A percentile compares a stretch with the other conserved stretches of the same genome.
These are phyloP conservation scores for Chrysoperla carnea DNA, from an alignment of 1,140 invertebrate species.

Conservation along the genomic window DNA sequence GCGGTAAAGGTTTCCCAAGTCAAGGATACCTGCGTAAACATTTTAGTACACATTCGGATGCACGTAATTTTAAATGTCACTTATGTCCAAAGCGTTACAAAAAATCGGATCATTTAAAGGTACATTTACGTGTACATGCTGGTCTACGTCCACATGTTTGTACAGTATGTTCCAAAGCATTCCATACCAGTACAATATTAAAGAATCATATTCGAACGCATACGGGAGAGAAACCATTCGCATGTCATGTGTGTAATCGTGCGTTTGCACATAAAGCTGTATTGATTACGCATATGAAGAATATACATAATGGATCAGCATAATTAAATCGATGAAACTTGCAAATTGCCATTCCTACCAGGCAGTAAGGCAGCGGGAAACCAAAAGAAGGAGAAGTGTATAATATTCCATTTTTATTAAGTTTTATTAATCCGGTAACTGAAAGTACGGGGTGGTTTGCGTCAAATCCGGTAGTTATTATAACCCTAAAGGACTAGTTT, in stretches of 20 bases:
- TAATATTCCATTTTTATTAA: too few species aligned
- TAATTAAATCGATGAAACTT: not conserved
- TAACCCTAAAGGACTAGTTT: too few species aligned
- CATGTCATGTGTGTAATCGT: not conserved
- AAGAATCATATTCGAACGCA: conserved; percentile 2
- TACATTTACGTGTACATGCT: conserved; percentile 9
- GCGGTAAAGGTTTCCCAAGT: not conserved
- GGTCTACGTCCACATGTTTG: conserved; percentile 8
- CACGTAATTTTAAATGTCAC: not conserved
- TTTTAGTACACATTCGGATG: not conserved
- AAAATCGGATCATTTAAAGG: not conserved
- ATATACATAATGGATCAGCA: not conserved
- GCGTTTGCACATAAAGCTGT: not conserved
- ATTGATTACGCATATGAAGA: not conserved
- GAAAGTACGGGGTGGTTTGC: too few species aligned
- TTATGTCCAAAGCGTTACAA: not conserved
- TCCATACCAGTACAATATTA: conserved; percentile 8
- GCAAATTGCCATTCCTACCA: too few species aligned
- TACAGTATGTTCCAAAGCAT: conserved; percentile 6
- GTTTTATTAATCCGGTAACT: too few species aligned
- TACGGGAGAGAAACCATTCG: not conserved
- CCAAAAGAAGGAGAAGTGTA: too few species aligned
- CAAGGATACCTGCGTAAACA: not conserved
- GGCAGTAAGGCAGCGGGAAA: too few species aligned
- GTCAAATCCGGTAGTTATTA: too few species aligned